phyloP scores from a whole-genome alignment of 1,140 invertebrate genomes.

The Pseudachorutes palmiensis region DNA sequence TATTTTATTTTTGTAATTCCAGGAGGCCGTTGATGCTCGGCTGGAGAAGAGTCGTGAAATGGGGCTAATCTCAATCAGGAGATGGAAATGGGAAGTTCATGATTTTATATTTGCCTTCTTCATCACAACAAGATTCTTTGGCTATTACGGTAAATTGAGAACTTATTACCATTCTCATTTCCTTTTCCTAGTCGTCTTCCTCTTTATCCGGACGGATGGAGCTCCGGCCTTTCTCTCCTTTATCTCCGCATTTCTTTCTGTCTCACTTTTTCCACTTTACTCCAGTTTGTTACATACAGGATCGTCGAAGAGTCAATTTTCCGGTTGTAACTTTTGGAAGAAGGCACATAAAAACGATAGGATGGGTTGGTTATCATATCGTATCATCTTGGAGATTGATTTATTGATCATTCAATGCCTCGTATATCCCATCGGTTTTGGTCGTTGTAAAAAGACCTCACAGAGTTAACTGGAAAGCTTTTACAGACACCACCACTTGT shows the following conservation, averaged over 20 bases:
- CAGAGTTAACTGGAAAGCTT: too few relatives aligned
- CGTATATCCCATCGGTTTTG: background rate
- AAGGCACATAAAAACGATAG: constrained; percentile 3
- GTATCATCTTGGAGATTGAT: constrained; percentile 8
- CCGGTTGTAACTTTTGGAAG: constrained; percentile 8
- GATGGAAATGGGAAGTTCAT: constrained; percentile 5
- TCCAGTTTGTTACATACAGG: background rate
- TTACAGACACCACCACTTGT: too few relatives aligned
- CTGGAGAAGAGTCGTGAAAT: background rate
- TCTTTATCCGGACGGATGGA: background rate
- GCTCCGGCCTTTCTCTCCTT: background rate
- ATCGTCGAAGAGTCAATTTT: constrained; percentile 4
- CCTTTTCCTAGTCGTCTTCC: too few relatives aligned
- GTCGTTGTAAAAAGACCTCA: background rate
- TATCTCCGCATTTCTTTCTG: background rate
- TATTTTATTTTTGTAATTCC: background rate
- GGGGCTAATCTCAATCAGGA: background rate
- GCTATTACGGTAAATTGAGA: background rate
- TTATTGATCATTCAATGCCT: constrained; percentile 3
- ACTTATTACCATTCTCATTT: constrained; percentile 12
- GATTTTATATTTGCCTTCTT: constrained; percentile 7
- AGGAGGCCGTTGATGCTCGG: background rate
- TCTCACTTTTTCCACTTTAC: too few relatives aligned
- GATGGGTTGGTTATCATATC: constrained; percentile 7
- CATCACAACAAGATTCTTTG: background rate